A percentile compares a stretch with the other conserved stretches of the same genome.
phyloP scores from a whole-genome alignment of 2,113 vertebrate species.

The Alouatta palliata region DNA sequence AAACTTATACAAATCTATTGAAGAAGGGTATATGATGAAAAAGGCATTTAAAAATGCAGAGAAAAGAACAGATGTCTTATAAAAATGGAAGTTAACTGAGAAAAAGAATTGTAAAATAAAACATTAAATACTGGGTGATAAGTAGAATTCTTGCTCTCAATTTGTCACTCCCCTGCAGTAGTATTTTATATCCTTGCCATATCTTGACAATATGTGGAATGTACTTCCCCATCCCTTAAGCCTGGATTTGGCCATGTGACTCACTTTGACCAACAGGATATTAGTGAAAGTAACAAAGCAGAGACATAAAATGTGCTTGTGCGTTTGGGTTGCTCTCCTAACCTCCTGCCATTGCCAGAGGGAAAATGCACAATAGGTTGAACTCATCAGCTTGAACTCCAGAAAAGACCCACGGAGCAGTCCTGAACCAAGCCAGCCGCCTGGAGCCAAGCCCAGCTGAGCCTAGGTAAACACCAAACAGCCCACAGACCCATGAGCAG shows the following conservation, averaged over 20 bases:
- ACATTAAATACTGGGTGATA: neutral
- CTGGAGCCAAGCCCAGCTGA: neutral
- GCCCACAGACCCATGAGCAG: neutral
- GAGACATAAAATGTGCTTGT: neutral
- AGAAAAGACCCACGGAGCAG: neutral
- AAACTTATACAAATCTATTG: neutral
- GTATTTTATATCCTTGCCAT: neutral
- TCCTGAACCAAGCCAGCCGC: neutral
- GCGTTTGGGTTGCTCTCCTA: neutral
- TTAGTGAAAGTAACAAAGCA: neutral
- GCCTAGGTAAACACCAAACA: neutral
- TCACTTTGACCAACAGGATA: neutral
- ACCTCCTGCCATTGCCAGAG: neutral
- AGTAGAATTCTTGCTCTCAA: neutral
- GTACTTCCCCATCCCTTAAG: neutral
- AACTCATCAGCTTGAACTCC: neutral
- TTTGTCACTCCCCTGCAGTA: neutral
- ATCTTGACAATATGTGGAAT: neutral
- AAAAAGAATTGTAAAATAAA: neutral
- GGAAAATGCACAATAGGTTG: neutral
- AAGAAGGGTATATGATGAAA: neutral
- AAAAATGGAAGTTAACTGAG: conserved; percentile 20
- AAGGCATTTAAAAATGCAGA: neutral
- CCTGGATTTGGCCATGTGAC: neutral
- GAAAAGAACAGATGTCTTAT: neutral